These are phyloP conservation scores for Tetranychus cinnabarinus DNA, from an alignment of 1,140 invertebrate species.

Conservation along the genomic window DNA sequence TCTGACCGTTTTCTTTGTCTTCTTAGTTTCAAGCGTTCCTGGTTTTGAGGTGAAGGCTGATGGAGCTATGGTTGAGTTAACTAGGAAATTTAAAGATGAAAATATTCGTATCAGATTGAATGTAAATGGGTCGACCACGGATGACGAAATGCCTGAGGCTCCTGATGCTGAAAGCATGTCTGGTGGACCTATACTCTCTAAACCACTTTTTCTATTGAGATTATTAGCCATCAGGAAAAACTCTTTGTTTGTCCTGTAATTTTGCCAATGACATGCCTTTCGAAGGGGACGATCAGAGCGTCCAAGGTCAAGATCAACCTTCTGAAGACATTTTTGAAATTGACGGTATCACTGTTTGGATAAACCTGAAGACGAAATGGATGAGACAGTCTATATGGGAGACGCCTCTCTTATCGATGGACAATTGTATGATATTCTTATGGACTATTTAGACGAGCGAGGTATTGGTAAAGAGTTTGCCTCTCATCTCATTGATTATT, in stretches of 20 bases:
- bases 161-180: not conserved
- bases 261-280: slow-evolving; percentile 32
- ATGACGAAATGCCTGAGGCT: slow-evolving; percentile 38
- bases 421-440: slow-evolving; percentile 69
- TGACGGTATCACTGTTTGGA: slow-evolving; percentile 47
- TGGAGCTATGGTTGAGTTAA: slow-evolving; percentile 49
- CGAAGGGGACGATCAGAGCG: slow-evolving; percentile 30
- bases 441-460: slow-evolving; percentile 79
- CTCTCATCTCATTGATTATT: slow-evolving; percentile 55
- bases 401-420: slow-evolving; percentile 71
- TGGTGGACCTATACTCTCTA: slow-evolving; percentile 17
- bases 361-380: slow-evolving; percentile 41
- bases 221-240: slow-evolving; percentile 25
- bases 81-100: slow-evolving; percentile 45
- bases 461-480: slow-evolving; percentile 74
- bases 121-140: slow-evolving; percentile 69
- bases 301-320: slow-evolving; percentile 27
- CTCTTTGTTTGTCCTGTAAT: slow-evolving; percentile 53
- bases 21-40: slow-evolving; percentile 24
- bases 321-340: slow-evolving; percentile 39
- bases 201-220: slow-evolving; percentile 62
- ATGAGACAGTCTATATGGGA: slow-evolving; percentile 56
- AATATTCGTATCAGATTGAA: slow-evolving; percentile 57
- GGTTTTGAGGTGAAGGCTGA: slow-evolving; percentile 48
- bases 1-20: not conserved